phyloP scores from a whole-genome alignment of 2,113 vertebrate species.

The Brienomyrus brachyistius region DNA sequence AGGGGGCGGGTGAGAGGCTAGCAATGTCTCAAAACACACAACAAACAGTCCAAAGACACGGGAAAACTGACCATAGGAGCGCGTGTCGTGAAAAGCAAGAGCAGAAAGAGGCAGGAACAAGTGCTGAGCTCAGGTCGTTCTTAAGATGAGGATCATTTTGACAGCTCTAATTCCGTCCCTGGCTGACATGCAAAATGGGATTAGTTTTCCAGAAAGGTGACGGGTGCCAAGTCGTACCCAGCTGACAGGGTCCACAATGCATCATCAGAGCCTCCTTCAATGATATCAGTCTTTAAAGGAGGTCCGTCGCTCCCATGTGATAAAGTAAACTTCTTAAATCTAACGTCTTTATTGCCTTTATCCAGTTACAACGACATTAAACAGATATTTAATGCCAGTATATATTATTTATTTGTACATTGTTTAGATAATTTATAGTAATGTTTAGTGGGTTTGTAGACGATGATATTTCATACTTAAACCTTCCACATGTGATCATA shows the following conservation, averaged over 20 bases:
- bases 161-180: conserved; percentile 76
- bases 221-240: conserved; percentile 50
- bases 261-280: neutral
- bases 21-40: conserved; percentile 17
- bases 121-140: conserved; percentile 50
- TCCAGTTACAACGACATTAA: neutral
- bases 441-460: neutral
- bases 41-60: conserved; percentile 25
- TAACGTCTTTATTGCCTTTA: neutral
- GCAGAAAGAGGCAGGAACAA: conserved; percentile 50
- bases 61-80: conserved; percentile 68
- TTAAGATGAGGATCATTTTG: conserved; percentile 54
- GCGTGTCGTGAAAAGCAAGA: conserved; percentile 32
- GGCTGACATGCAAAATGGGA: conserved; percentile 51
- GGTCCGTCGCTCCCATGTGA: neutral
- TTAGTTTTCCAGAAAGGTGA: conserved; percentile 53
- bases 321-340: neutral
- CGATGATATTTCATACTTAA: neutral
- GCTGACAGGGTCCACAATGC: neutral
- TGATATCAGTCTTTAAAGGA: neutral
- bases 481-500: neutral
- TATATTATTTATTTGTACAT: neutral
- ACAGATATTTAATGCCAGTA: neutral
- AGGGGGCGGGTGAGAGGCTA: neutral
- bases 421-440: neutral